Evolutionary conservation across 2,888 invertebrate species (phyloP), one percentile per base, ranked within the genome.

Genomic region (Agrenia bidenticulata): DNA sequence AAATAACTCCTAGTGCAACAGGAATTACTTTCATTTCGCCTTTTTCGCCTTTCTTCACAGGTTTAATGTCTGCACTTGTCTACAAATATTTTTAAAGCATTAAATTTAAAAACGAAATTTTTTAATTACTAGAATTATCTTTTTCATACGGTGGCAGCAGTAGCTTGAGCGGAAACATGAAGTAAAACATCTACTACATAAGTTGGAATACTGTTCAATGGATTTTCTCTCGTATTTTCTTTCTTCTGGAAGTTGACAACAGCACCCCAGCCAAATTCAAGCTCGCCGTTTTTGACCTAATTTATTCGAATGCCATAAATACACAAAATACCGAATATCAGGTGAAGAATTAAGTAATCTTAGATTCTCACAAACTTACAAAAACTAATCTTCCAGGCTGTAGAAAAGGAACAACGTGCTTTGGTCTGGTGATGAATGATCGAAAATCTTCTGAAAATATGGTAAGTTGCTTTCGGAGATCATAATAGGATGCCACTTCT

Each of bases 201-300:
- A 50, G 64, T 64, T 5, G 69, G 64, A 11, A 58, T 57, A 49
- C 59, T 63, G 11, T 69, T 73, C 19, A 77, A 77, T 0, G 78
- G 73, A 55, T 74, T 61, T 78, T 81, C 67, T 60, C 70, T 60
- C 79, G 78, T 67, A 72, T 80, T 66, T 57, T 73, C 72, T 67
- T 87, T 88, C 77, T 91, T 92, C 77, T 90, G 89, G 78, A 93
- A 95, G 81, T 94, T 95, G 1, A 99, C 87, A 60, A 99, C 88
- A 55, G 94, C 90, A 13, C 96, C 96, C 98, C 99, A 99, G 77
- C 95, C 97, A 80, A 94, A 98, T 78, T 92, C 90, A 73, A 89
- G 85, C 39, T 87, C 87, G 51, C 89, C 89, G 74, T 89, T 89
- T 81, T 91, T 89, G 2, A 92, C 85, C 89, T 91, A 73, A 53